Percentiles rank a stretch among this genome's conserved stretches.
These are phyloP conservation scores for Amiota communis DNA, from an alignment of 2,888 invertebrate species.

Conservation along the genomic window DNA sequence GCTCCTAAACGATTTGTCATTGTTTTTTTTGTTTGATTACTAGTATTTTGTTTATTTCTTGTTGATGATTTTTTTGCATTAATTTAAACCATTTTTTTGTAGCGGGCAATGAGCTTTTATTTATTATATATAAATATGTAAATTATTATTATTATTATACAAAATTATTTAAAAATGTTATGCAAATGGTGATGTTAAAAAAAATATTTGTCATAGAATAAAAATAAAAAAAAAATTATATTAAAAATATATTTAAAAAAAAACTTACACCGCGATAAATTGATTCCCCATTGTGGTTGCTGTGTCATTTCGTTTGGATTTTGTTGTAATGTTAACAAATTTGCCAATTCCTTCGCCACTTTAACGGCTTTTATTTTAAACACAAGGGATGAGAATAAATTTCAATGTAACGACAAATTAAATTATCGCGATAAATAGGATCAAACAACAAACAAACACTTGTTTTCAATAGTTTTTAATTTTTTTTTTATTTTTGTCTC, in stretches of 20 bases:
- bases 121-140: too few relatives aligned
- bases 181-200: too few relatives aligned
- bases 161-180: not conserved
- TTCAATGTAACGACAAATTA: not conserved
- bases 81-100: not conserved
- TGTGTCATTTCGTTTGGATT: constrained; percentile 62
- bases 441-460: too few relatives aligned
- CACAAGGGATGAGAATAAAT: constrained; percentile 6
- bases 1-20: constrained; percentile 49
- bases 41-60: constrained; percentile 34
- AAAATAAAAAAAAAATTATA: constrained; percentile 3
- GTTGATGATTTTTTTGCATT: constrained; percentile 13
- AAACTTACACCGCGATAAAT: constrained; percentile 70
- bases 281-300: constrained; percentile 70
- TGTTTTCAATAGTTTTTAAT: constrained; percentile 20
- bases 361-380: constrained; percentile 38
- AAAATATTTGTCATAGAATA: not conserved
- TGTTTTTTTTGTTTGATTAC: constrained; percentile 44
- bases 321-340: constrained; percentile 51
- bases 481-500: constrained; percentile 39
- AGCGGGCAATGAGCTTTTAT: too few relatives aligned
- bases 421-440: too few relatives aligned
- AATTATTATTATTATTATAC: not conserved
- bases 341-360: constrained; percentile 60
- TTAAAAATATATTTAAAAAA: not conserved